Base-by-base conservation (phyloP, 2,888 invertebrate species). In the Tipula helvola region DNA sequence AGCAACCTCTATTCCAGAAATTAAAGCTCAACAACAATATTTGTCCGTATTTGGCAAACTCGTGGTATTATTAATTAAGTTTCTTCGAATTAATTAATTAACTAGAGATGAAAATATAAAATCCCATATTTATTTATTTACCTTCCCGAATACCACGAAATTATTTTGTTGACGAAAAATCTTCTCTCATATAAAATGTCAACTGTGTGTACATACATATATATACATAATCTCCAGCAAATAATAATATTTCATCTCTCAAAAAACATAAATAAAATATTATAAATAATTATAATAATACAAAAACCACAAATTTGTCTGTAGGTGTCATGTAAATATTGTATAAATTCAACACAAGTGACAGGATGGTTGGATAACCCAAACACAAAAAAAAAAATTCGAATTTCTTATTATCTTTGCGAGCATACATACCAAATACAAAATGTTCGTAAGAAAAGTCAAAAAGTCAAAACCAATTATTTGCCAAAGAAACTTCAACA, bases 281-380 rank as follows among this genome's bases (percentile, higher is more conserved):
- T 28, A 28, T 28, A 28, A 28, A 28, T 28, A 28, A 28, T 28
- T 28, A 28, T 28, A 28, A 1, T 1, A 71, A 71, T 71, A 71
- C 28, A 84, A 84, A 84, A 84, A 84, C 84, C 39, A 84, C 84
- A 84, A 84, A 84, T 84, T 84, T 39, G 84, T 44, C 18, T 86
- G 86, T 86, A 44, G 86, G 86, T 86, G 86, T 86, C 86, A 44
- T 86, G 86, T 86, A 86, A 86, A 86, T 86, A 86, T 86, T 86
- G 42, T 44, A 44, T 42, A 86, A 86, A 47, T 86, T 86, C 36
- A 42, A 86, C 42, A 44, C 52, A 86, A 44, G 16, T 44, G 47
- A 86, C 42, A 42, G 44, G 12, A 47, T 86, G 47, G 42, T 71
- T 86, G 18, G n/a, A 42, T 42, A 5, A 7, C 44, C 13, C 18